Conservation (phyloP, 2,888 invertebrate genomes). For the Syrista parreyssii region DNA sequence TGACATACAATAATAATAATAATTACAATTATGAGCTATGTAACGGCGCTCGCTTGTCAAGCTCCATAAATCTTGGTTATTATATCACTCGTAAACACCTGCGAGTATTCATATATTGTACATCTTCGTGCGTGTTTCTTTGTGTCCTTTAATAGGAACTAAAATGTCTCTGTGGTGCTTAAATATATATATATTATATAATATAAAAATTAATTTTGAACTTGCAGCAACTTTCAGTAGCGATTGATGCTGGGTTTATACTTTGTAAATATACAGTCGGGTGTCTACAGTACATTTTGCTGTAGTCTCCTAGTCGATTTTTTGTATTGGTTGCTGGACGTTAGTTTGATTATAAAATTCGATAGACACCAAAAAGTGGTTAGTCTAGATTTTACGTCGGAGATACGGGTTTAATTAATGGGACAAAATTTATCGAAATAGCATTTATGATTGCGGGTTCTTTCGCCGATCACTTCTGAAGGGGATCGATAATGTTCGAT, state of each 20-base stretch:
- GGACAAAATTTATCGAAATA: not conserved
- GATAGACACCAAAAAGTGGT: not conserved
- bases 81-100: slow-evolving; percentile 56
- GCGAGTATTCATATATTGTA: slow-evolving; percentile 26
- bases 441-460: not conserved
- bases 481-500: too few relatives aligned
- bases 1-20: slow-evolving; percentile 49
- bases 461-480: too few relatives aligned
- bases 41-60: slow-evolving; percentile 50
- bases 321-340: not conserved
- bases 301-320: not conserved
- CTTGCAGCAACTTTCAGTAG: not conserved
- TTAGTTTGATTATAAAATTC: not conserved
- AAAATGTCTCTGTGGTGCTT: slow-evolving; percentile 15
- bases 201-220: not conserved
- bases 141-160: slow-evolving; percentile 18
- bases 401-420: not conserved
- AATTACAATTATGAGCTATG: slow-evolving; percentile 49
- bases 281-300: not conserved
- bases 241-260: not conserved
- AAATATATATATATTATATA: not conserved
- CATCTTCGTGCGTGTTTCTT: slow-evolving; percentile 21
- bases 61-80: slow-evolving; percentile 53
- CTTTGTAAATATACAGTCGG: not conserved
- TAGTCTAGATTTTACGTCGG: not conserved